Evolutionary conservation across 2,113 vertebrate species (phyloP), one percentile per base, ranked within the genome.

Genomic region (Hippocampus abdominalis): DNA sequence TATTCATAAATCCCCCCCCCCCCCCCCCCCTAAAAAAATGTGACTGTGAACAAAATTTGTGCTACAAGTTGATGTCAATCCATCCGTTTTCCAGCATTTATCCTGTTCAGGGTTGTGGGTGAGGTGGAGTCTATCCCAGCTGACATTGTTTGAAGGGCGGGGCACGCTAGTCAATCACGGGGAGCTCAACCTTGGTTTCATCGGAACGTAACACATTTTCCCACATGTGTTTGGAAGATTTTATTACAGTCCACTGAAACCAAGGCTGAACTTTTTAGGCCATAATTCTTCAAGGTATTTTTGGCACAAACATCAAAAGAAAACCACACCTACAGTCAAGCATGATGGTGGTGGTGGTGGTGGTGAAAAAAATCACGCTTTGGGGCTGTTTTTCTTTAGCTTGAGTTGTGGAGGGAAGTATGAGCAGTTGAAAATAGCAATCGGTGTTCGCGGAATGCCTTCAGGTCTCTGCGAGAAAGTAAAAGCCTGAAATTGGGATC

Each of bases 191-290:
- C 57, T 60, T 60, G 57, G 57, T 60, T 60, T 60, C 27, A 32
- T 32, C 27, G 8, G 57, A 60, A 15, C 57, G 32, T 16, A 60
- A 18, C 57, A 32, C 27, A 60, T 60, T 60, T 59, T 60, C 15
- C 57, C 57, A 60, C 57, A 32, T 59, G 57, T 32, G 57, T 60
- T 32, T 60, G 57, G 23, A 29, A 60, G 57, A 32, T 60, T 29
- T 60, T 60, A 27, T 60, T 60, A 36, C 57, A 60, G 57, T 60
- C 57, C 57, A 32, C 57, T 29, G 56, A 29, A 59, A 29, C 13
- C 56, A 59, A 59, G 56, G 56, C 56, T 59, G 56, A 18, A 13
- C 25, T 8, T 60, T 32, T 18, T 60, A 4, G 23, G 57, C 27
- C 27, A 18, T 59, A 29, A 59, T 29, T 59, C 27, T 59, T 12